Percentiles rank a stretch among this genome's conserved stretches.
Conservation (phyloP, 92 coral and sea anemone species). For the Bergia sp. region DNA sequence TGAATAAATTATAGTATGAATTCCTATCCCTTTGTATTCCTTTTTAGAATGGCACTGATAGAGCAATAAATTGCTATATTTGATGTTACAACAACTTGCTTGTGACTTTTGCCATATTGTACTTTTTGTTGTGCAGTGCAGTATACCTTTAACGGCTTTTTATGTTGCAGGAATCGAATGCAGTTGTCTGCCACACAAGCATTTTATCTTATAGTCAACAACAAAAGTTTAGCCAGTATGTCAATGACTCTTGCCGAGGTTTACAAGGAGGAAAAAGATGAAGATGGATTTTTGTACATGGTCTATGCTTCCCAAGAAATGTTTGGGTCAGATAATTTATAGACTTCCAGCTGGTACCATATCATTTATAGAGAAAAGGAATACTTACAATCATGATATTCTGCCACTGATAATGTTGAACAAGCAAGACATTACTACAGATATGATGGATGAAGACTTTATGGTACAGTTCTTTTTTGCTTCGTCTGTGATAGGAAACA, state of each 20-base stretch:
- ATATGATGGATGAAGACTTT: neutral
- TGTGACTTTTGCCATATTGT: neutral
- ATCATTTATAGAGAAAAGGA: neutral
- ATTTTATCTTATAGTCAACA: slow-evolving; percentile 97
- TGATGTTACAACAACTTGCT: slow-evolving; percentile 9
- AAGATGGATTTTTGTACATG: slow-evolving; percentile 99
- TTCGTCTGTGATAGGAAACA: no score
- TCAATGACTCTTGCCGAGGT: slow-evolving; percentile 98
- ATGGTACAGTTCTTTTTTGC: neutral
- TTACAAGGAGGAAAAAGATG: slow-evolving; percentile 98
- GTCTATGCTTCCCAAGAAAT: slow-evolving; percentile 99
- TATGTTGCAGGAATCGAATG: slow-evolving; percentile 90
- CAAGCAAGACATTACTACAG: neutral
- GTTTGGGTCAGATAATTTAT: slow-evolving; percentile 78
- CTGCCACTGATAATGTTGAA: neutral
- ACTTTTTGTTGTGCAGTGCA: neutral
- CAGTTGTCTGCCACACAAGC: slow-evolving; percentile 95
- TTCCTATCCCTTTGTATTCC: no score
- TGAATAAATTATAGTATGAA: no score
- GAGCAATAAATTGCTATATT: neutral
- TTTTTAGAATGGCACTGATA: no score
- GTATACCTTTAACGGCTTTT: neutral
- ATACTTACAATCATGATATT: neutral
- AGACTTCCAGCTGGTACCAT: neutral
- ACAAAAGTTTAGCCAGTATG: slow-evolving; percentile 99